Base-by-base conservation (phyloP, 1,140 invertebrate species). In the Aphelinus certus region DNA sequence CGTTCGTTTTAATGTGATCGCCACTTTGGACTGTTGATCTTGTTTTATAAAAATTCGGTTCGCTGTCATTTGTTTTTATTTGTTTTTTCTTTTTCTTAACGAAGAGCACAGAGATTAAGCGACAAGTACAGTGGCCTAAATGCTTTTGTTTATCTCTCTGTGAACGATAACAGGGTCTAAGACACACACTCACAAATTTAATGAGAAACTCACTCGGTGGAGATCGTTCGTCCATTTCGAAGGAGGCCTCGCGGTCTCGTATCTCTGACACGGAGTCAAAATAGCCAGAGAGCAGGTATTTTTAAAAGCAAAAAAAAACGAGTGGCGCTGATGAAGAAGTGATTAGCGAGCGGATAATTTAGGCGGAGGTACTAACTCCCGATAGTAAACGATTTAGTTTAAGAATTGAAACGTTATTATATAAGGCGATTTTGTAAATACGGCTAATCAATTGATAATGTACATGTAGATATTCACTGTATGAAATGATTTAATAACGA, bases 381-480 rank as follows among this genome's bases (percentile, higher is more conserved):
- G 3, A 53, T 60, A 61, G 57, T 42, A 53, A 61, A 73, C 47
- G 62, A 69, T 75, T 70, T 70, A 70, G 65, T 75, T 65, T 75
- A 75, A 65, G 62, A 46, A 62, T 75, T 75, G 77, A 76, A 79
- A 78, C 77, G 77, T 79, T 77, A 26, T 26, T 26, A 73, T 79
- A 77, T 76, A 73, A 63, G 47, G 78, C 77, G 62, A 64, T 10
- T 65, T 81, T 86, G 84, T 86, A 86, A 78, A 85, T 86, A 85
- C 80, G 80, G 81, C 83, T 84, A 81, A 81, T 79, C 78, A 73
- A 83, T 79, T 71, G 56, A 76, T 76, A 71, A 66, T 76, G 67
- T 76, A 79, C 79, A 79, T 84, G 83, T 85, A 85, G 84, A 84
- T 85, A 84, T 76, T 75, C 47, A 76, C 77, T 82, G 80, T 81